A percentile compares a stretch with the other conserved stretches of the same genome.
Conservation (phyloP, 2,113 vertebrate genomes). For the Campylomormyrus tamandua region DNA sequence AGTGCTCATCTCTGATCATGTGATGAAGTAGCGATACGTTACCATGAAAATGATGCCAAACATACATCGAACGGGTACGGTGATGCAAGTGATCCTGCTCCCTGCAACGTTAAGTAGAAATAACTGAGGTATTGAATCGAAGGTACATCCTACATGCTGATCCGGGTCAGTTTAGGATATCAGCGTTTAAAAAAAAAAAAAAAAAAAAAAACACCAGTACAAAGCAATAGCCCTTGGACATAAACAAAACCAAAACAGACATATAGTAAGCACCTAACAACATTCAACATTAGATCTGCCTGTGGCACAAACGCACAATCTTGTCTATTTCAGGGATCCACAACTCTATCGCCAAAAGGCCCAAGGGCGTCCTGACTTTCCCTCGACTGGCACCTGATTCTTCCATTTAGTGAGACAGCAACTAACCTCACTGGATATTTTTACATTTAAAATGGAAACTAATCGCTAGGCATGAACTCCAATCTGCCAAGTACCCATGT, state of each 20-base stretch:
- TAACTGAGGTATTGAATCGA: slow-evolving; percentile 56
- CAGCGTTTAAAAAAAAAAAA: slow-evolving; percentile 31
- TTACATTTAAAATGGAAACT: not conserved
- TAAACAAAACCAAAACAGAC: slow-evolving; percentile 27
- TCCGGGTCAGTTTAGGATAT: slow-evolving; percentile 27
- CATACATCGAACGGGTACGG: slow-evolving; percentile 8
- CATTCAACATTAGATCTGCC: not conserved
- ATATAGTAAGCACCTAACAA: slow-evolving; percentile 7
- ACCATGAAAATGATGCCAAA: slow-evolving; percentile 21
- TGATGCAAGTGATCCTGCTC: slow-evolving; percentile 32
- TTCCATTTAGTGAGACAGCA: not conserved
- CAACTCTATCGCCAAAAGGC: not conserved
- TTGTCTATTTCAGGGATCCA: not conserved
- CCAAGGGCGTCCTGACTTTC: not conserved
- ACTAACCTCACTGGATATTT: not conserved
- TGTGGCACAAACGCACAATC: not conserved
- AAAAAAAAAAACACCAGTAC: slow-evolving; percentile 27
- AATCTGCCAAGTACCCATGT: not conserved
- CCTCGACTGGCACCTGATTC: not conserved
- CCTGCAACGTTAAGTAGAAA: slow-evolving; percentile 44
- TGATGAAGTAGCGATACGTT: not conserved
- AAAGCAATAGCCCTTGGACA: slow-evolving; percentile 21
- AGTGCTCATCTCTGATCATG: not conserved
- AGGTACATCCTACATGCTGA: slow-evolving; percentile 32
- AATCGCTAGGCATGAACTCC: not conserved